These are phyloP conservation scores for Megalops cyprinoides DNA, from an alignment of 2,797 vertebrate genomes.

Conservation along the genomic window DNA sequence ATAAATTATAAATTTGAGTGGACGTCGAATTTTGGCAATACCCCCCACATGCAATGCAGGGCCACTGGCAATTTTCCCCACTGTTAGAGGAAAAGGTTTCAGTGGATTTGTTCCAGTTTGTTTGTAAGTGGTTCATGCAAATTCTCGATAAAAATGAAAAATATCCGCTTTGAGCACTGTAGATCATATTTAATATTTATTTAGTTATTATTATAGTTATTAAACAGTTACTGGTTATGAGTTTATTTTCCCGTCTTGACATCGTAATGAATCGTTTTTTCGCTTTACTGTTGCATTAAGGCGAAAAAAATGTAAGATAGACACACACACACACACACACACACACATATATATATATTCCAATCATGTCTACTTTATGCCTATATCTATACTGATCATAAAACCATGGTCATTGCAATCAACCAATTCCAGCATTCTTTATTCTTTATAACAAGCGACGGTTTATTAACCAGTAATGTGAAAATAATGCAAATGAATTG, in stretches of 20 bases:
- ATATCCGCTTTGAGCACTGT: not conserved
- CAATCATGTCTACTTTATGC: not conserved
- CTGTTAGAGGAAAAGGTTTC: not conserved
- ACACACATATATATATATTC: not conserved
- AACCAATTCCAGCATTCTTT: constrained; percentile 88
- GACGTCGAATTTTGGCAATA: too few species aligned
- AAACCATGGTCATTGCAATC: constrained; percentile 68
- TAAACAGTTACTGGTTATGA: too few species aligned
- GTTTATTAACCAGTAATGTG: constrained; percentile 90
- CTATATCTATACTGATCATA: not conserved
- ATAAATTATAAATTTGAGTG: too few species aligned
- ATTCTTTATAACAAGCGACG: constrained; percentile 89
- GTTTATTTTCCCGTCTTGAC: not conserved
- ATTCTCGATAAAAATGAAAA: not conserved
- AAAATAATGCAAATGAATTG: constrained; percentile 90
- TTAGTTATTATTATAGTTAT: not conserved
- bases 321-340: too few species aligned
- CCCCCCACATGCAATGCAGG: too few species aligned
- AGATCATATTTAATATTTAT: not conserved
- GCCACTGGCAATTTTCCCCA: not conserved
- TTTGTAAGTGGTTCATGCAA: not conserved
- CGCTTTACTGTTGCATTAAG: too few species aligned
- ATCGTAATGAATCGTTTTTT: not conserved
- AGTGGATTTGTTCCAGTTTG: not conserved
- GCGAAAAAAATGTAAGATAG: too few species aligned